Conservation (phyloP, 2,888 invertebrate genomes). For the Chromoteleia sp. region DNA sequence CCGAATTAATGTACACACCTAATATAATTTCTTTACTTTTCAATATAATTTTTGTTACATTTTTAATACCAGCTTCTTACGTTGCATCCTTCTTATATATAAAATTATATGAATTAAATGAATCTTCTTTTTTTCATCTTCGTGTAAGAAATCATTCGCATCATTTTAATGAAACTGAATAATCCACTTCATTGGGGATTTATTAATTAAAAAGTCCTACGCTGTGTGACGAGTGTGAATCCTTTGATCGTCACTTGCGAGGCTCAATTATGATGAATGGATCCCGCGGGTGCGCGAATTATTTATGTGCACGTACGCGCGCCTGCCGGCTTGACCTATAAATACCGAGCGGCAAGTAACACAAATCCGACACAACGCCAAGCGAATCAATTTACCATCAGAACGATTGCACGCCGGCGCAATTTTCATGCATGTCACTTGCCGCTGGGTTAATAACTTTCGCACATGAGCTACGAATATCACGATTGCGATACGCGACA, state of each 20-base stretch:
- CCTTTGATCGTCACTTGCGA: conserved; percentile 17
- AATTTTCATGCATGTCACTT: not conserved
- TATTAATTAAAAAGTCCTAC: conserved; percentile 11
- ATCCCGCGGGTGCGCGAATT: conserved; percentile 23
- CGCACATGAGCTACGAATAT: not conserved
- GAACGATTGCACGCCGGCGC: not conserved
- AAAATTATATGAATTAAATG: no score
- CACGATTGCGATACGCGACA: no score
- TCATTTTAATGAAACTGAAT: no score
- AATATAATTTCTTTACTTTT: no score
- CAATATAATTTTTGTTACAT: no score
- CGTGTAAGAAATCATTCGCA: no score
- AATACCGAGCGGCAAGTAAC: conserved; percentile 13
- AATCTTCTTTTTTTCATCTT: no score
- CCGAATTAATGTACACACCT: no score
- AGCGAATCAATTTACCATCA: not conserved
- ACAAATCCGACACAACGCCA: not conserved
- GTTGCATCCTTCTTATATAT: no score
- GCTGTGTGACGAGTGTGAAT: conserved; percentile 2
- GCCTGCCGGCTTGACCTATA: conserved; percentile 23
- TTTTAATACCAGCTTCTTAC: no score
- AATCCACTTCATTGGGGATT: no score
- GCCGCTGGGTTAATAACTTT: not conserved
- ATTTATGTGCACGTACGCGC: conserved; percentile 11
- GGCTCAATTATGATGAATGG: conserved; percentile 21